Evolutionary conservation across 2,113 vertebrate genomes (phyloP).

Genomic region (Corvus cornix): DNA sequence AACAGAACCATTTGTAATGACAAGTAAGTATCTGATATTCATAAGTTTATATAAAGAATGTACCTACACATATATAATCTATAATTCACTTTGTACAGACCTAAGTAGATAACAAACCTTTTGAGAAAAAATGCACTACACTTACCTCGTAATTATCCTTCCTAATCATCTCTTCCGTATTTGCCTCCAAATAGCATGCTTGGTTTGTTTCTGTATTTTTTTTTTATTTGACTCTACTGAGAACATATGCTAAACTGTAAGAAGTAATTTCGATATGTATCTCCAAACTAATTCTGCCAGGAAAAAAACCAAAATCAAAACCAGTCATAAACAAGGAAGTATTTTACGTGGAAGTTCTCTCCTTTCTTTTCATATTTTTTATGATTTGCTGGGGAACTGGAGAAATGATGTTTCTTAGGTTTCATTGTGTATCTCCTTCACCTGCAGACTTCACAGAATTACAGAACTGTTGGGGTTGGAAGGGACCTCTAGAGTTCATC

Average conservation of each 20-base stretch:
- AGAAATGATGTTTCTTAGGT: background rate
- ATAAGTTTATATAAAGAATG: background rate
- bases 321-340: background rate
- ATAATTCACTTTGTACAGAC: background rate
- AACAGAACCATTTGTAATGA: background rate
- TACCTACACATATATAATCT: background rate
- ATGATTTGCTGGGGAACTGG: background rate
- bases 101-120: background rate
- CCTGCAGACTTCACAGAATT: background rate
- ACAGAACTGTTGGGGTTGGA: background rate
- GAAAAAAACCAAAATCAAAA: fast-evolving
- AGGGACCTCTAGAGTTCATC: background rate
- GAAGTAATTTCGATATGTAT: background rate
- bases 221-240: background rate
- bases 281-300: background rate
- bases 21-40: background rate
- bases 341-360: background rate
- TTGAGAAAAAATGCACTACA: background rate
- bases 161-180: background rate
- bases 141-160: background rate
- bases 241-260: background rate
- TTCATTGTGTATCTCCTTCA: background rate
- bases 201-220: background rate
- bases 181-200: background rate
- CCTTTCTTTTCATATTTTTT: background rate